Evolutionary conservation across 2,888 invertebrate genomes (phyloP).

Genomic region (Conus canariensis): DNA sequence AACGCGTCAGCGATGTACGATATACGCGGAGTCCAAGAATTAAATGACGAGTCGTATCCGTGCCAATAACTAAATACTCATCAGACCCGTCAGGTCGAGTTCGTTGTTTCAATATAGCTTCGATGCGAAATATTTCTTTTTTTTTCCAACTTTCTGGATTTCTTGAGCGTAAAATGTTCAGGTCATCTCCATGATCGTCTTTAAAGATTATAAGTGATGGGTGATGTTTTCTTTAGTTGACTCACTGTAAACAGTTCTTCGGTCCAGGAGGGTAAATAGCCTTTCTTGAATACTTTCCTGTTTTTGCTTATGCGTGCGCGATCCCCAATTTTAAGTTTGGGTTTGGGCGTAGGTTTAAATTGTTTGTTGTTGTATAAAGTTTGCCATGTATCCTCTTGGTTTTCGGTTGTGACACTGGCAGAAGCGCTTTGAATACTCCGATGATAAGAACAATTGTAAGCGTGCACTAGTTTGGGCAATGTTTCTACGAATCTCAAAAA

Average conservation of each 20-base stretch:
- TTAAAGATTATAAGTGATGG: conserved; percentile 40
- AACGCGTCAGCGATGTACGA: background rate
- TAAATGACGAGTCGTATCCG: conserved; percentile 42
- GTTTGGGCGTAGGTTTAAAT: conserved; percentile 45
- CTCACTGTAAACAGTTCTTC: conserved; percentile 50
- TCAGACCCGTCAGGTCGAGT: background rate
- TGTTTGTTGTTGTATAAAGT: conserved; percentile 29
- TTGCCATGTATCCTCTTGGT: conserved; percentile 46
- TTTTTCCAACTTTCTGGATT: conserved; percentile 16
- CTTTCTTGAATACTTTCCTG: conserved; percentile 49
- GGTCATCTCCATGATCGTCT: conserved; percentile 46
- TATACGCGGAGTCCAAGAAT: conserved; percentile 39
- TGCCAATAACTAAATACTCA: conserved; percentile 42
- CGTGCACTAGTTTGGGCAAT: conserved; percentile 42
- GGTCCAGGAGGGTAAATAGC: conserved; percentile 51
- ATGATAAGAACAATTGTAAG: conserved; percentile 52
- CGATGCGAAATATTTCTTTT: conserved; percentile 44
- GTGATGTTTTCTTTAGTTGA: conserved; percentile 21
- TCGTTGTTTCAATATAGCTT: conserved; percentile 42
- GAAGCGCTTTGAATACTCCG: conserved; percentile 39
- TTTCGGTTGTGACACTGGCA: conserved; percentile 45
- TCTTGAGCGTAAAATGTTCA: conserved; percentile 46
- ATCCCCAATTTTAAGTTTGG: conserved; percentile 28
- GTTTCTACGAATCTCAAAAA: conserved; percentile 44
- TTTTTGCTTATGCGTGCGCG: conserved; percentile 47